These are phyloP conservation scores for Aquatica leii DNA, from an alignment of 2,888 invertebrate species.

Conservation along the genomic window DNA sequence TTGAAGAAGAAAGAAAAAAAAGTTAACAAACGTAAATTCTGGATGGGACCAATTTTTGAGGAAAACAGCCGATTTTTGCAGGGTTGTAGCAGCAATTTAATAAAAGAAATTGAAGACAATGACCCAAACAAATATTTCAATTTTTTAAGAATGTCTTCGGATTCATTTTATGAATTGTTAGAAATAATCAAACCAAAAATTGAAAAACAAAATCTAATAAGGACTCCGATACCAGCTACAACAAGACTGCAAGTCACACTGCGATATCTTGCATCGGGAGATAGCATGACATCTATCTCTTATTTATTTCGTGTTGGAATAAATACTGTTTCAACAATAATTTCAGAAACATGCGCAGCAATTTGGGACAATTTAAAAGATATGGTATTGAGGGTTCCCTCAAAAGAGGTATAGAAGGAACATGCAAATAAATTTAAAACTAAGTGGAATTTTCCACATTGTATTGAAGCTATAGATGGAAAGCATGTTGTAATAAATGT, in stretches of 20 bases:
- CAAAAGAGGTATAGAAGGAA: background rate
- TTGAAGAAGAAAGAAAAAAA: conserved; percentile 3
- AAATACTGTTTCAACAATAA: background rate
- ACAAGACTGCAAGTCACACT: conserved; percentile 3
- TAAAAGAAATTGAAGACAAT: too few species aligned
- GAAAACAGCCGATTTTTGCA: too few species aligned
- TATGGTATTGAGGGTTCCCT: background rate
- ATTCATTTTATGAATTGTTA: too few species aligned
- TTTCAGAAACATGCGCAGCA: background rate
- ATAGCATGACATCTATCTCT: background rate
- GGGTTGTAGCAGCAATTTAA: too few species aligned
- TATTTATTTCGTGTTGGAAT: conserved; percentile 2
- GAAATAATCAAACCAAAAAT: too few species aligned
- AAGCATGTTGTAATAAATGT: conserved; percentile 2
- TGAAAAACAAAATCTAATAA: background rate
- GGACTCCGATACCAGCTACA: background rate
- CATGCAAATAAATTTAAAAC: background rate
- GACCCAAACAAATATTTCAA: too few species aligned
- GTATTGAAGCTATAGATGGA: too few species aligned
- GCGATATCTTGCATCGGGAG: conserved; percentile 3
- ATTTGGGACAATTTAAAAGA: conserved; percentile 3
- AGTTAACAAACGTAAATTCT: background rate
- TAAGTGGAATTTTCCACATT: conserved; percentile 14
- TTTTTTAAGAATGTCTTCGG: too few species aligned
- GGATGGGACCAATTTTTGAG: background rate